These are phyloP conservation scores for Trichogramma pretiosum DNA, from an alignment of 1,140 invertebrate genomes.

Conservation along the genomic window DNA sequence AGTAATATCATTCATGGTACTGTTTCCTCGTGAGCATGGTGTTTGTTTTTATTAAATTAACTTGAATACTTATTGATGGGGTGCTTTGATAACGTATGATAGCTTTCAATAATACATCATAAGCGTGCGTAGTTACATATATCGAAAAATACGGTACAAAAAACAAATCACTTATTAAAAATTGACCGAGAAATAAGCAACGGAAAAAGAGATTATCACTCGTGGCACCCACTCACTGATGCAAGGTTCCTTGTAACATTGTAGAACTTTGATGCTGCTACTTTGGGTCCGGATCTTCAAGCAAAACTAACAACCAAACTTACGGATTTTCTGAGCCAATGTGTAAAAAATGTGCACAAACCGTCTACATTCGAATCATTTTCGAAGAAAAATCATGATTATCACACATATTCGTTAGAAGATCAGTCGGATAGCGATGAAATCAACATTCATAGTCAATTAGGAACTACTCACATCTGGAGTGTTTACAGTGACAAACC, in stretches of 20 bases:
- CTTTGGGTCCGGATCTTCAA: slow-evolving; percentile 35
- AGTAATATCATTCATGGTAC: no score
- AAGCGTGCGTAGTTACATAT: no score
- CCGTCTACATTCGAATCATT: slow-evolving; percentile 29
- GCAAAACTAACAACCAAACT: slow-evolving; percentile 33
- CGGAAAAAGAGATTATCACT: no score
- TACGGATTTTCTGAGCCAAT: slow-evolving; percentile 34
- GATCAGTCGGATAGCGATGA: slow-evolving; percentile 39
- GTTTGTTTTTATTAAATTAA: no score
- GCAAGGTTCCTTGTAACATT: slow-evolving; percentile 32
- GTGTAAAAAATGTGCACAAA: slow-evolving; percentile 34
- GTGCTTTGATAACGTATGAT: no score
- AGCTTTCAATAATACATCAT: no score
- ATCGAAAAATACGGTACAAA: no score
- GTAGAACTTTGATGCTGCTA: slow-evolving; percentile 38
- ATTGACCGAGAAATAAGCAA: slow-evolving; percentile 9
- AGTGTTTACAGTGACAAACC: slow-evolving; percentile 32
- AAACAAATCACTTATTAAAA: no score
- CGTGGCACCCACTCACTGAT: no score
- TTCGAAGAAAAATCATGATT: slow-evolving; percentile 15
- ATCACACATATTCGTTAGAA: slow-evolving; percentile 31
- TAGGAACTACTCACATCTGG: slow-evolving; percentile 30
- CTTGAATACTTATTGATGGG: no score
- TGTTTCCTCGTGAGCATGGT: no score
- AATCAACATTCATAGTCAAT: slow-evolving; percentile 31